Percentiles rank a stretch among this genome's conserved stretches.
Evolutionary conservation across 1,140 invertebrate species (phyloP).

Genomic region (Ips nitidus): DNA sequence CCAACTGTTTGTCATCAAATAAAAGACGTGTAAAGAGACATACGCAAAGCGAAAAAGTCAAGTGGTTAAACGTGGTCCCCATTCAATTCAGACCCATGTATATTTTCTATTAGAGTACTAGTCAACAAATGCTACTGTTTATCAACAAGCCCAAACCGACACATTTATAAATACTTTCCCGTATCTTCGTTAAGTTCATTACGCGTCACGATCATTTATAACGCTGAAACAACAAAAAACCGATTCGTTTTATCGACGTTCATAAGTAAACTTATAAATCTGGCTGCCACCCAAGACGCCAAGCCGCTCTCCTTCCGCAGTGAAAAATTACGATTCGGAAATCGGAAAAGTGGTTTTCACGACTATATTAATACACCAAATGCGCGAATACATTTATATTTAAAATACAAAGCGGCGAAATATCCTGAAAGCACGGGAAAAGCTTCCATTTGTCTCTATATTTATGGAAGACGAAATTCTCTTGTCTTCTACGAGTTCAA

Average conservation of each 20-base stretch:
- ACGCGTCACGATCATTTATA: constrained; percentile 29
- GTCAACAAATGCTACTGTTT: background rate
- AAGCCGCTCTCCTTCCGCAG: constrained; percentile 3
- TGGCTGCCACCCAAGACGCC: constrained; percentile 32
- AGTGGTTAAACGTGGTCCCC: constrained; percentile 6
- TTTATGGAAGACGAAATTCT: constrained; percentile 3
- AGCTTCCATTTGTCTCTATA: background rate
- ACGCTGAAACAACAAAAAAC: constrained; percentile 22
- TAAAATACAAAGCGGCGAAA: constrained; percentile 1
- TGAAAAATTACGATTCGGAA: constrained; percentile 30
- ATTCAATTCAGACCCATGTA: background rate
- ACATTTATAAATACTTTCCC: constrained; percentile 18
- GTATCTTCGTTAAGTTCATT: constrained; percentile 27
- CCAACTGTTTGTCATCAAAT: constrained; percentile 18
- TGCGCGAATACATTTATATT: background rate
- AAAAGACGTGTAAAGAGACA: background rate
- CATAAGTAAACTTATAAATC: constrained; percentile 38
- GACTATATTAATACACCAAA: constrained; percentile 5
- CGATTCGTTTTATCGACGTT: constrained; percentile 32
- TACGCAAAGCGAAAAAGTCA: background rate
- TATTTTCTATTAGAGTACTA: background rate
- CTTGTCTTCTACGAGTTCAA: background rate
- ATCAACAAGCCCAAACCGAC: constrained; percentile 4
- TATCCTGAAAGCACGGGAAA: constrained; percentile 1
- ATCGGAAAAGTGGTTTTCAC: background rate